Evolutionary conservation across 2,113 vertebrate genomes (phyloP).

Genomic region (Crotalus helleri): DNA sequence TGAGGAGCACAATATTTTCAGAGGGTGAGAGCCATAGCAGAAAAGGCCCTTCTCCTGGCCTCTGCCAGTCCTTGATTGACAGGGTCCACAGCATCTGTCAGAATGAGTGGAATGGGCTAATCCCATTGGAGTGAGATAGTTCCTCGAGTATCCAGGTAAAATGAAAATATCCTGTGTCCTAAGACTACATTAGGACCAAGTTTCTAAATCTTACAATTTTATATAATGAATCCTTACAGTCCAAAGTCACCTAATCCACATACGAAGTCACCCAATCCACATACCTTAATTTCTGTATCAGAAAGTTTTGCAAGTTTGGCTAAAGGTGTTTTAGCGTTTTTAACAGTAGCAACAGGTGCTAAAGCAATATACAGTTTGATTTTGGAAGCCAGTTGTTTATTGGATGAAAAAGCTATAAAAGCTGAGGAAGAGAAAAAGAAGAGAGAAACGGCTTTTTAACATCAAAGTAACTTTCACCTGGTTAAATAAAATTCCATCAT

Average conservation of each 20-base stretch:
- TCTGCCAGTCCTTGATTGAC: not conserved
- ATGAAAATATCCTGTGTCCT: not conserved
- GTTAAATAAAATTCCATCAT: not conserved
- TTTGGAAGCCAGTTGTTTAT: conserved; percentile 76
- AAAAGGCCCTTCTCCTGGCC: not conserved
- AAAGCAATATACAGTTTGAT: conserved; percentile 83
- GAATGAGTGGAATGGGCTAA: not conserved
- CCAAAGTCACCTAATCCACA: not conserved
- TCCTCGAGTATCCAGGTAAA: not conserved
- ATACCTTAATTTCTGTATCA: conserved; percentile 77
- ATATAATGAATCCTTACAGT: not conserved
- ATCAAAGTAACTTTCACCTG: not conserved
- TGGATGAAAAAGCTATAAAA: not conserved
- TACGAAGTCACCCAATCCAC: conserved; percentile 45
- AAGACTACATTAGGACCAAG: not conserved
- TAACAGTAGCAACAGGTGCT: conserved; percentile 80
- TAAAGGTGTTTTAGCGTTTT: conserved; percentile 71
- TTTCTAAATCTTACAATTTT: not conserved
- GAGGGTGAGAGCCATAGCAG: not conserved
- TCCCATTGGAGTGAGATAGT: not conserved
- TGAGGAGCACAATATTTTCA: not conserved
- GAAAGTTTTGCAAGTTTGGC: conserved; percentile 76
- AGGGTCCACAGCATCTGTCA: not conserved
- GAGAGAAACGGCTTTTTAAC: not conserved
- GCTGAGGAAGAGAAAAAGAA: not conserved